A percentile compares a stretch with the other conserved stretches of the same genome.
These are phyloP conservation scores for Helleia helle DNA, from an alignment of 2,888 invertebrate species.

Conservation along the genomic window DNA sequence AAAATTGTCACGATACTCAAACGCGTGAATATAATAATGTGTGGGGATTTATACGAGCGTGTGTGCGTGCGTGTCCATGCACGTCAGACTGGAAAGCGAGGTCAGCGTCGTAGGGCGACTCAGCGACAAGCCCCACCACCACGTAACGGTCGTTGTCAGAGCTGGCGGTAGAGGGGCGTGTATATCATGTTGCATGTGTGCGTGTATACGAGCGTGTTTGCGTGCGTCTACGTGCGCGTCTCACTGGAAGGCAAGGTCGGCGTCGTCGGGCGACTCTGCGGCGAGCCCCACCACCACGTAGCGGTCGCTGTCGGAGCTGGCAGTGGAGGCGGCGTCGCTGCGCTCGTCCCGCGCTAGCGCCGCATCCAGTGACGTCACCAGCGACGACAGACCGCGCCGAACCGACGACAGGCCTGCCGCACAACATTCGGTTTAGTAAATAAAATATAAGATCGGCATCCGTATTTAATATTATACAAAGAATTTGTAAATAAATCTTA, in stretches of 20 bases:
- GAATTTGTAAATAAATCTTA: too few relatives aligned
- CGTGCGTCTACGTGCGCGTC: too few relatives aligned
- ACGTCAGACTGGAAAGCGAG: slow-evolving; percentile 76
- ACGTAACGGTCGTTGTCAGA: slow-evolving; percentile 92
- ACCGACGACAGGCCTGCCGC: slow-evolving; percentile 79
- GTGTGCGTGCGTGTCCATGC: too few relatives aligned
- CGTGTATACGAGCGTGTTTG: too few relatives aligned
- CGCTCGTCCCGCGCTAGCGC: slow-evolving; percentile 84
- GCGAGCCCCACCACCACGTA: slow-evolving; percentile 84
- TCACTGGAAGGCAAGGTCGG: slow-evolving; percentile 81
- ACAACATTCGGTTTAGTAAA: too few relatives aligned
- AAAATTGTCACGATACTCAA: too few relatives aligned
- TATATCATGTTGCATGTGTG: too few relatives aligned
- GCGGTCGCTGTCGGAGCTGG: slow-evolving; percentile 90
- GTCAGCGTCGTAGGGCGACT: slow-evolving; percentile 79
- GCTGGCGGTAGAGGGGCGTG: slow-evolving; percentile 85
- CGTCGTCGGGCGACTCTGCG: slow-evolving; percentile 77
- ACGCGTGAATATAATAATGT: too few relatives aligned
- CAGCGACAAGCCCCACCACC: slow-evolving; percentile 79
- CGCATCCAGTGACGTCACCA: slow-evolving; percentile 89
- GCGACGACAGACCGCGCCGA: slow-evolving; percentile 87
- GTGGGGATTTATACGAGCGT: too few relatives aligned
- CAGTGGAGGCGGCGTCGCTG: slow-evolving; percentile 81
- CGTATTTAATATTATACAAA: too few relatives aligned
- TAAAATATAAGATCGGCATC: too few relatives aligned